Percentiles rank a stretch among this genome's conserved stretches.
These are phyloP conservation scores for Papilio gigon DNA, from an alignment of 2,888 invertebrate genomes.

Conservation along the genomic window DNA sequence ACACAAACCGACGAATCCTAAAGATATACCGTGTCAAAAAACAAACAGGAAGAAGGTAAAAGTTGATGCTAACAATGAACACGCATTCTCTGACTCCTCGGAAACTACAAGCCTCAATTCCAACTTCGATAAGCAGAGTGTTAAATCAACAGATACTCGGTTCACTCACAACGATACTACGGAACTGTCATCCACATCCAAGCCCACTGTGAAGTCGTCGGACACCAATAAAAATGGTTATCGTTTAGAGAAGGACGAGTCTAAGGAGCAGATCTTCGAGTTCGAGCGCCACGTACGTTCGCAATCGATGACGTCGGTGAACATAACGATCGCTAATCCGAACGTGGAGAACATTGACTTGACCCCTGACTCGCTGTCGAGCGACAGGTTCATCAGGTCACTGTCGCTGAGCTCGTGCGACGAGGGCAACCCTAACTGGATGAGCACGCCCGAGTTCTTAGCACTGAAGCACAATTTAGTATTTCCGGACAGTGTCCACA, in stretches of 20 bases:
- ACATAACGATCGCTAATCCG: conserved; percentile 87
- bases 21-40: conserved; percentile 57
- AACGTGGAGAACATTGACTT: conserved; percentile 87
- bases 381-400: conserved; percentile 83
- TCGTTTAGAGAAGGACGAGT: conserved; percentile 71
- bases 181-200: conserved; percentile 70
- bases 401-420: conserved; percentile 85
- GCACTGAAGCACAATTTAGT: conserved; percentile 91
- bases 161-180: conserved; percentile 72
- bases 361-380: conserved; percentile 84
- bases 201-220: conserved; percentile 69
- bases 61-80: conserved; percentile 70
- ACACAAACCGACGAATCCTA: conserved; percentile 61
- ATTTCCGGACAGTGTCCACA: conserved; percentile 90
- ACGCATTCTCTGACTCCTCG: conserved; percentile 79
- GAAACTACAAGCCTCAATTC: conserved; percentile 80
- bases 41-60: conserved; percentile 54
- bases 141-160: conserved; percentile 73
- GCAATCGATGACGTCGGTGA: conserved; percentile 85
- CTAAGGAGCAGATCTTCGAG: conserved; percentile 68
- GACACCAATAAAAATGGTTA: conserved; percentile 72
- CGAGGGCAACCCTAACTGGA: conserved; percentile 90
- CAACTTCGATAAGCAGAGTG: conserved; percentile 79
- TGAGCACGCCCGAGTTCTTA: conserved; percentile 89
- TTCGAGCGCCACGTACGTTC: conserved; percentile 78